Conservation (phyloP, 1,140 invertebrate species). For the Drosophila rhopaloa region DNA sequence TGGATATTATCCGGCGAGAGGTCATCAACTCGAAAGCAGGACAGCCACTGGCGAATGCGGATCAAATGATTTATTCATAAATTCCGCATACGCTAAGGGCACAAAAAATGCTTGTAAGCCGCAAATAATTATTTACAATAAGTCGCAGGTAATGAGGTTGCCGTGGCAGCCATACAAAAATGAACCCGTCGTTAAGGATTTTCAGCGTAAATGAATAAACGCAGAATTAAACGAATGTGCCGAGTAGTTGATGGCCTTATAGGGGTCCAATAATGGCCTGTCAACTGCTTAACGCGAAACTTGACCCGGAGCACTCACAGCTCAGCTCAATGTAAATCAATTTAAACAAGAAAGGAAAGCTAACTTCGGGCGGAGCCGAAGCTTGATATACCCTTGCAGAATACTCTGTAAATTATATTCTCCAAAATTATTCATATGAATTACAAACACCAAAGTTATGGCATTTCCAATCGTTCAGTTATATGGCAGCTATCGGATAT, state of each 20-base stretch:
- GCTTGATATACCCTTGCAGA: no score
- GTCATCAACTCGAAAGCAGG: conserved; percentile 15
- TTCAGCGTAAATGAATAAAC: conserved; percentile 54
- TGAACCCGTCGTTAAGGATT: conserved; percentile 26
- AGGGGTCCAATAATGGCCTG: conserved; percentile 30
- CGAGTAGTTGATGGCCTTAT: conserved; percentile 21
- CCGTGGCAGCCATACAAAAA: conserved; percentile 28
- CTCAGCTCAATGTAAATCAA: not conserved
- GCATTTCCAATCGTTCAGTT: no score
- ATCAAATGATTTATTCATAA: conserved; percentile 67
- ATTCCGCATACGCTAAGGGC: conserved; percentile 51
- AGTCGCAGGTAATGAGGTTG: conserved; percentile 38
- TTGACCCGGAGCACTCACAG: not conserved
- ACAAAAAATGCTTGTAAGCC: conserved; percentile 51
- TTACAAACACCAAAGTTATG: no score
- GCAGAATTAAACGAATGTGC: conserved; percentile 36
- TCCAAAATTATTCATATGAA: no score
- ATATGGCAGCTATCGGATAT: no score
- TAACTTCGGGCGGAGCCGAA: no score
- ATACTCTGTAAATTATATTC: no score
- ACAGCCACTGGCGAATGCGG: conserved; percentile 17
- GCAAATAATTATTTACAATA: conserved; percentile 54
- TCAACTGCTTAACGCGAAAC: conserved; percentile 15
- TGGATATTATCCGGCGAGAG: conserved; percentile 28
- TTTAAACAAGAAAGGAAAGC: no score